Evolutionary conservation across 2,797 vertebrate genomes (phyloP).

Genomic region (Alauda arvensis): DNA sequence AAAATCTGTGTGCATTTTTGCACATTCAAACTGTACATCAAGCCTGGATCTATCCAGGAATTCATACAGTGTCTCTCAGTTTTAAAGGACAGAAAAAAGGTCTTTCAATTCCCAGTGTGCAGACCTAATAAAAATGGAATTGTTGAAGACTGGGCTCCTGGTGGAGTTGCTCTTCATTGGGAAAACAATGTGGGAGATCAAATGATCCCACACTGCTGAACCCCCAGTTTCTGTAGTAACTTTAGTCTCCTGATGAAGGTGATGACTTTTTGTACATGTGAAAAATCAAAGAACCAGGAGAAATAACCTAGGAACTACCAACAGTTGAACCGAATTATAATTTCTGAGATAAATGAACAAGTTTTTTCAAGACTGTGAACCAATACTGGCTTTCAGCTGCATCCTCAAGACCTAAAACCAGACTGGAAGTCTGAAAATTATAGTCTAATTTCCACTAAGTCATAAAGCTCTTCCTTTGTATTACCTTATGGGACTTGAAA

Average conservation of each 20-base stretch:
- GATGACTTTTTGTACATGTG: neutral
- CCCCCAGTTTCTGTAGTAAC: neutral
- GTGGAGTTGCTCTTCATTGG: neutral
- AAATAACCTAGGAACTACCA: neutral
- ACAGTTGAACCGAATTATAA: neutral
- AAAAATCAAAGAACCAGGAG: neutral
- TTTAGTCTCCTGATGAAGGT: neutral
- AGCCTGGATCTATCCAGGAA: neutral
- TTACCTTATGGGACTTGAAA: neutral
- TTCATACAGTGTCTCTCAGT: neutral
- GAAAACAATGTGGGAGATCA: neutral
- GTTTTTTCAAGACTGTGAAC: neutral
- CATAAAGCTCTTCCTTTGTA: neutral
- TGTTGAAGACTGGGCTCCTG: neutral
- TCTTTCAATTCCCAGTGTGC: neutral
- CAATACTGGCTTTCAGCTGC: neutral
- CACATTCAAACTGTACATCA: fast-evolving
- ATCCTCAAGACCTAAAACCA: neutral
- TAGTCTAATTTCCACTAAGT: neutral
- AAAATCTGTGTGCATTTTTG: neutral
- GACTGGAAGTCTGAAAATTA: neutral
- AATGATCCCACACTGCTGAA: neutral
- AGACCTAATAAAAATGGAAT: neutral
- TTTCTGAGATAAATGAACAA: neutral
- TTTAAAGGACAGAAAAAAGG: neutral